Percentiles rank a stretch among this genome's conserved stretches.
phyloP scores from a whole-genome alignment of 2,888 invertebrate genomes.

The Drosophila mettleri region DNA sequence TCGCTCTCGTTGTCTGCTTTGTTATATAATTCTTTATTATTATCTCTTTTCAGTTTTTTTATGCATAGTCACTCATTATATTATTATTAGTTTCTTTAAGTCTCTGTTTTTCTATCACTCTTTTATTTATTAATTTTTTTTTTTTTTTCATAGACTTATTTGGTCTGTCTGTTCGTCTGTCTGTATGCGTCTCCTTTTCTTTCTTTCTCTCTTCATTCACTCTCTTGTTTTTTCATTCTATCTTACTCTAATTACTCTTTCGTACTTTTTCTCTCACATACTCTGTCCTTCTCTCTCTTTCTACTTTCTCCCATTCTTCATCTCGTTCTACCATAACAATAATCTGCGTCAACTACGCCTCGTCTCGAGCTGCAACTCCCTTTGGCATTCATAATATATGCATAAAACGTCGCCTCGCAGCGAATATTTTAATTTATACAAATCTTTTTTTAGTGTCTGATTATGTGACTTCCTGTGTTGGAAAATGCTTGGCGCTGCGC shows the following conservation, averaged over 20 bases:
- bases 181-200: neutral
- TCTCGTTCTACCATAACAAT: neutral
- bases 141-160: neutral
- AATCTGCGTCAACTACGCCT: neutral
- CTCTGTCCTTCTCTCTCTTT: neutral
- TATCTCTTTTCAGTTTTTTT: too few species aligned
- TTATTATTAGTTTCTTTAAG: neutral
- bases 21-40: too few species aligned
- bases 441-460: slow-evolving; percentile 41
- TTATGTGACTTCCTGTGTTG: slow-evolving; percentile 74
- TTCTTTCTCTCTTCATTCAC: neutral
- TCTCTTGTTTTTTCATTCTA: neutral
- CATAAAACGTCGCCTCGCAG: slow-evolving; percentile 36
- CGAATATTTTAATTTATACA: slow-evolving; percentile 77
- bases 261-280: neutral
- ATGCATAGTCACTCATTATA: too few species aligned
- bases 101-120: neutral
- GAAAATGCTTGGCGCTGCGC: slow-evolving; percentile 63
- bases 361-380: neutral
- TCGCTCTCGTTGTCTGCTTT: too few species aligned
- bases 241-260: neutral
- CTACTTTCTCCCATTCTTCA: neutral
- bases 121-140: neutral
- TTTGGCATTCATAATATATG: slow-evolving; percentile 31
- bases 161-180: neutral